These are phyloP conservation scores for Caiman crocodilus DNA, from an alignment of 2,797 vertebrate genomes.

Conservation along the genomic window DNA sequence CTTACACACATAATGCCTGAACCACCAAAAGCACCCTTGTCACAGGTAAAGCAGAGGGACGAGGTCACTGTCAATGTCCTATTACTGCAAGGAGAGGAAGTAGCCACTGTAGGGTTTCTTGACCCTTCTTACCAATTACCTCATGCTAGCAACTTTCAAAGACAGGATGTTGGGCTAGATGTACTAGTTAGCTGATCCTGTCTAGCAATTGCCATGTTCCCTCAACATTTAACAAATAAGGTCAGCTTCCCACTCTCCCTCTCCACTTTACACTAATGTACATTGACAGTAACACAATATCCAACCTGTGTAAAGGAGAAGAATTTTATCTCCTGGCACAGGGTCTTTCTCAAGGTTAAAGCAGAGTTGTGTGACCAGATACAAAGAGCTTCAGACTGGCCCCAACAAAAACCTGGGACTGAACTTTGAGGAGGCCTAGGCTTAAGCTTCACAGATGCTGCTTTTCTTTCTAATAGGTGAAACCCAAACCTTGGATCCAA, in stretches of 20 bases:
- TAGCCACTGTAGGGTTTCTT: background rate
- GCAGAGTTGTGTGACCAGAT: background rate
- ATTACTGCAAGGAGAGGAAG: no score
- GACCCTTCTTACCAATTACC: fast-evolving
- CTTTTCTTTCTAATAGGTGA: background rate
- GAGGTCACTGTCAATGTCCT: no score
- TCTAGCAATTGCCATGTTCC: fast-evolving
- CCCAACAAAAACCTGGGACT: background rate
- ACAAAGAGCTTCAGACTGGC: background rate
- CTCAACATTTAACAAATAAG: background rate
- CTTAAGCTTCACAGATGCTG: background rate
- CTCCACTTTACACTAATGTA: background rate
- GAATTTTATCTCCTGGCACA: background rate
- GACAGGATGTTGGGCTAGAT: background rate
- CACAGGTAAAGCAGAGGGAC: no score
- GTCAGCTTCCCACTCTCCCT: background rate
- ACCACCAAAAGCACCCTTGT: no score
- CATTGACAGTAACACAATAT: background rate
- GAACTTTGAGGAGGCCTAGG: background rate
- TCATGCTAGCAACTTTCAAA: background rate
- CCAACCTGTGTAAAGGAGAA: background rate
- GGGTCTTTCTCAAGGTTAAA: background rate
- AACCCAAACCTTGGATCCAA: background rate
- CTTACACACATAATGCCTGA: no score
- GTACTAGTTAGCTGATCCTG: background rate